phyloP scores from a whole-genome alignment of 2,797 vertebrate genomes.

The Monodelphis domestica region DNA sequence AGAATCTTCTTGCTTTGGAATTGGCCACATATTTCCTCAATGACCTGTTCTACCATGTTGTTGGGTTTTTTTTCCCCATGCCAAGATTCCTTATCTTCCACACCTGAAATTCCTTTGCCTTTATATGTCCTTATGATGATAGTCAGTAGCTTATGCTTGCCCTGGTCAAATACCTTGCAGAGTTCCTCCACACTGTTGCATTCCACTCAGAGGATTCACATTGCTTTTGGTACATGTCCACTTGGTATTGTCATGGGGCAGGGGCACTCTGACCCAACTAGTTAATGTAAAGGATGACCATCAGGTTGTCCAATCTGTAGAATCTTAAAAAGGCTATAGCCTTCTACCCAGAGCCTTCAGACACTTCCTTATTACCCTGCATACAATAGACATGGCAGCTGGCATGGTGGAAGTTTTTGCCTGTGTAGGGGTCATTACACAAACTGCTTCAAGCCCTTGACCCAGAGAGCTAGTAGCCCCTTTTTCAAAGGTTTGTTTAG shows the following conservation, averaged over 20 bases:
- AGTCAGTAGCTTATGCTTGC: constrained; percentile 89
- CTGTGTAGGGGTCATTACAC: background rate
- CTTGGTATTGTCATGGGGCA: constrained; percentile 93
- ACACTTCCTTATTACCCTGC: constrained; percentile 95
- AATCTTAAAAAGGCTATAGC: constrained; percentile 96
- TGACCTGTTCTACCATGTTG: constrained; percentile 92
- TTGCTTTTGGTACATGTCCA: constrained; percentile 94
- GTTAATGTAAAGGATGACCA: constrained; percentile 96
- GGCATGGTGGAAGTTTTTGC: background rate
- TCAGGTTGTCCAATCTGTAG: constrained; percentile 96
- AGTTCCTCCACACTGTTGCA: constrained; percentile 90
- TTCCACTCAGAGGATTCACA: constrained; percentile 97
- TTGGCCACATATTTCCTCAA: constrained; percentile 92
- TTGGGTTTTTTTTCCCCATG: constrained; percentile 90
- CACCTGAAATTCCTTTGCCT: constrained; percentile 89
- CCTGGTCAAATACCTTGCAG: constrained; percentile 86
- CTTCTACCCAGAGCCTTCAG: constrained; percentile 97
- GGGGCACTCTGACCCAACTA: constrained; percentile 95
- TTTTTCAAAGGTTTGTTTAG: background rate
- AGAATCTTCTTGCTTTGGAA: constrained; percentile 92
- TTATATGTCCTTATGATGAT: constrained; percentile 92
- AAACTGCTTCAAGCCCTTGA: background rate
- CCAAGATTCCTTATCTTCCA: constrained; percentile 90
- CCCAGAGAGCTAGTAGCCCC: background rate
- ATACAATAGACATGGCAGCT: constrained; percentile 95